Conservation (phyloP, 2,797 vertebrate genomes). For the Sebastolobus altivelis region DNA sequence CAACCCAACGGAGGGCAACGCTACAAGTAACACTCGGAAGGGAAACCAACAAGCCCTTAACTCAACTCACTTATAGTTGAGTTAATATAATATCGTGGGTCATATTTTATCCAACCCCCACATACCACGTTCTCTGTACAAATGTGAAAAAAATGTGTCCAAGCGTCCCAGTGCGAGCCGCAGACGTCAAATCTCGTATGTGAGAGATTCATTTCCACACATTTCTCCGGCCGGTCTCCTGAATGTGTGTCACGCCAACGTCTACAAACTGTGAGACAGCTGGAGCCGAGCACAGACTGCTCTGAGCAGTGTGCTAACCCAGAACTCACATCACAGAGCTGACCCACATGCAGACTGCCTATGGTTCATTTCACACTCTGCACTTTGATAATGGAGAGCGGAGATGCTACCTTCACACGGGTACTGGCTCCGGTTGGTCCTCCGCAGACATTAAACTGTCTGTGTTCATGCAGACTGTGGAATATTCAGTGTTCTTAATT, state of each 20-base stretch:
- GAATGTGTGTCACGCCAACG: constrained; percentile 9
- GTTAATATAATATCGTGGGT: not conserved
- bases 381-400: not conserved
- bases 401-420: not conserved
- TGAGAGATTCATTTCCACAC: not conserved
- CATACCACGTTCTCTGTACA: not conserved
- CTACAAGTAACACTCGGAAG: not conserved
- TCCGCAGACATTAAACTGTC: not conserved
- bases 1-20: not conserved
- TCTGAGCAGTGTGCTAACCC: constrained; percentile 41
- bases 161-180: not conserved
- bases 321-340: constrained; percentile 45
- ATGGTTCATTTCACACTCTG: constrained; percentile 30
- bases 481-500: not conserved
- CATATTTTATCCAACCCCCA: not conserved
- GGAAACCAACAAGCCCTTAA: not conserved
- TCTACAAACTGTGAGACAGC: constrained; percentile 41
- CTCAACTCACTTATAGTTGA: not conserved
- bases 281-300: constrained; percentile 33
- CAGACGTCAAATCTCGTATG: not conserved
- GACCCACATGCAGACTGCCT: constrained; percentile 67
- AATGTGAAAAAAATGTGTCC: not conserved
- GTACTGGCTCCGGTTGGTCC: not conserved
- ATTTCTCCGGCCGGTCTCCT: not conserved
- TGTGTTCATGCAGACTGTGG: not conserved